Evolutionary conservation across 2,888 invertebrate species (phyloP).

Genomic region (Drosophila atripex): DNA sequence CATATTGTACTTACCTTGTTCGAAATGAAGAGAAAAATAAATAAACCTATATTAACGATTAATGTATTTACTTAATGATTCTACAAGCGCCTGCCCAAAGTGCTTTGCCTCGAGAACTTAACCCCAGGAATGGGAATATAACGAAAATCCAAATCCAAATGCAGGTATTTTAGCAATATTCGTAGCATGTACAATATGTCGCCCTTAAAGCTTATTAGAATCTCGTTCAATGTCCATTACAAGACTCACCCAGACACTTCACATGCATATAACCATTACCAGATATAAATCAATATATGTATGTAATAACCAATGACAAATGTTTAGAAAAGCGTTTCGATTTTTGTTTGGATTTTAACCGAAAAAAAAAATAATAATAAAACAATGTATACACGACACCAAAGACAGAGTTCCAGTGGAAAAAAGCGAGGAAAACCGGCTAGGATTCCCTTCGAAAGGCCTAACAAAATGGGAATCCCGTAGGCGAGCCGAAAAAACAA

Average conservation of each 20-base stretch:
- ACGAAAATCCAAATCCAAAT: conserved; percentile 32
- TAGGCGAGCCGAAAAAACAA: conserved; percentile 18
- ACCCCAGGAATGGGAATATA: conserved; percentile 10
- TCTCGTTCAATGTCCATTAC: conserved; percentile 48
- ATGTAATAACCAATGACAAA: conserved; percentile 48
- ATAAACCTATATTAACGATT: conserved; percentile 54
- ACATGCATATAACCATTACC: conserved; percentile 71
- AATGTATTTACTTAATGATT: conserved; percentile 60
- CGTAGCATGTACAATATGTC: conserved; percentile 73
- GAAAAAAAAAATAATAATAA: conserved; percentile 39
- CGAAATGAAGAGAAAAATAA: conserved; percentile 32
- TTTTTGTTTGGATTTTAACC: conserved; percentile 47
- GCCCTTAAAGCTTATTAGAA: conserved; percentile 62
- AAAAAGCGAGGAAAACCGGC: too few species aligned
- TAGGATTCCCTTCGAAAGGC: neutral
- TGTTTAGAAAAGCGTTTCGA: conserved; percentile 57
- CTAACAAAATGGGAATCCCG: neutral
- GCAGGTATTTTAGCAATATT: conserved; percentile 77
- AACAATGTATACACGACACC: conserved; percentile 35
- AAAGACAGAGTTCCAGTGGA: conserved; percentile 11
- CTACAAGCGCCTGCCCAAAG: conserved; percentile 72
- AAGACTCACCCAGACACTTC: conserved; percentile 46
- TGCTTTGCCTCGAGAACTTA: conserved; percentile 55
- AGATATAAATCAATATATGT: conserved; percentile 47
- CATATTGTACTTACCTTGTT: conserved; percentile 57